A percentile compares a stretch with the other conserved stretches of the same genome.
Conservation (phyloP, 2,888 invertebrate species). For the Escarpia spicata region DNA sequence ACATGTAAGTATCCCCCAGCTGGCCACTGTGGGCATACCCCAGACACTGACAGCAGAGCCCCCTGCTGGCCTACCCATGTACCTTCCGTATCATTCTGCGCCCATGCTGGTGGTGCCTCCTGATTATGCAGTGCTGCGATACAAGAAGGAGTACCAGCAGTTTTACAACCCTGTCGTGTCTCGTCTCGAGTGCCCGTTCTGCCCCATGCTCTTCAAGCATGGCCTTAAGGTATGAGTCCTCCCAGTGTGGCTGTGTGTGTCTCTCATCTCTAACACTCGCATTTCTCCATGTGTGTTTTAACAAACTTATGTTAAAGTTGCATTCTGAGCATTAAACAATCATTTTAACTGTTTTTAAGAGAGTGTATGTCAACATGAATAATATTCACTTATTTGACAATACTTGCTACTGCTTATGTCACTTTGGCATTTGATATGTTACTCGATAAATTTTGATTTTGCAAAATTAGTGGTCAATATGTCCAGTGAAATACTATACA, state of each 20-base stretch:
- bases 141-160: slow-evolving; percentile 34
- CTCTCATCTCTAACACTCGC: background rate
- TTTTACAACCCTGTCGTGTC: slow-evolving; percentile 30
- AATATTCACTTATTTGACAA: too few species aligned
- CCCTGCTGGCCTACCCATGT: background rate
- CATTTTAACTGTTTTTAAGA: too few species aligned
- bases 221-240: slow-evolving; percentile 38
- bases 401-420: too few species aligned
- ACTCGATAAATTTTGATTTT: too few species aligned
- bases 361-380: too few species aligned
- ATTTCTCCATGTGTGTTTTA: background rate
- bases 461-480: too few species aligned
- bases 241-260: slow-evolving; percentile 12
- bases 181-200: slow-evolving; percentile 41
- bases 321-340: too few species aligned
- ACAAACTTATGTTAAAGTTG: background rate
- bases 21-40: background rate
- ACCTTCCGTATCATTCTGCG: background rate
- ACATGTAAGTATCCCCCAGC: background rate
- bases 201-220: slow-evolving; percentile 47
- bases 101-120: slow-evolving; percentile 22
- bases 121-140: slow-evolving; percentile 32
- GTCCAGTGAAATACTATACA: too few species aligned
- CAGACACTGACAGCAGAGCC: background rate
- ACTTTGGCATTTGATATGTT: too few species aligned